These are phyloP conservation scores for Pheosia gnoma DNA, from an alignment of 2,888 invertebrate genomes.

Conservation along the genomic window DNA sequence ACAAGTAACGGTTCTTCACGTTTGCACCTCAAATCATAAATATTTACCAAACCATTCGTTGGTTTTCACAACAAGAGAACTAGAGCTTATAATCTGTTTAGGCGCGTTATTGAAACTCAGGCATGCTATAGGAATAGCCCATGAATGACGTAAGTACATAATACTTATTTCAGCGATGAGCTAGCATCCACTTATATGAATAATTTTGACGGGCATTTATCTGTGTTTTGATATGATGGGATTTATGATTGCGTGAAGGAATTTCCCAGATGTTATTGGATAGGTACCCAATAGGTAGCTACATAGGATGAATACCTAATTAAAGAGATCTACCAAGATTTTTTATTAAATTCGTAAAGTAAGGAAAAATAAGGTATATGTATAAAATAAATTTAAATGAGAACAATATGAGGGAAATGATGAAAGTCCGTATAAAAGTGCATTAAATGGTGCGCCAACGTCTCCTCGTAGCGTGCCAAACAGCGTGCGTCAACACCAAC, in stretches of 20 bases:
- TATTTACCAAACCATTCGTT: slow-evolving; percentile 44
- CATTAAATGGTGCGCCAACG: slow-evolving; percentile 12
- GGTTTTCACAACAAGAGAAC: slow-evolving; percentile 43
- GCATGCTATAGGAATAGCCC: slow-evolving; percentile 41
- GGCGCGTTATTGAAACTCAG: slow-evolving; percentile 24
- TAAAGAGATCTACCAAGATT: no score
- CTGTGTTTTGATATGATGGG: slow-evolving; percentile 22
- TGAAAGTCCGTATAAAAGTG: slow-evolving; percentile 29
- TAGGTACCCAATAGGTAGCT: no score
- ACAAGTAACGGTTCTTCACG: slow-evolving; percentile 12
- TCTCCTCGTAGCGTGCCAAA: slow-evolving; percentile 41
- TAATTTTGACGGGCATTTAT: slow-evolving; percentile 47
- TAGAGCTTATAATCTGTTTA: slow-evolving; percentile 42
- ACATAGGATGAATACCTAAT: no score
- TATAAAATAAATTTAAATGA: neutral
- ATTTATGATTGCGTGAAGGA: slow-evolving; percentile 16
- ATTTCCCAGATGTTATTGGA: no score
- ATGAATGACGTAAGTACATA: slow-evolving; percentile 50
- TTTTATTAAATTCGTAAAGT: no score
- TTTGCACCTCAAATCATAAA: slow-evolving; percentile 40
- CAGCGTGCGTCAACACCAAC: slow-evolving; percentile 56
- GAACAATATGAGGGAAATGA: slow-evolving; percentile 42
- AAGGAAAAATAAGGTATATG: no score
- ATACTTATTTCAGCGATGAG: slow-evolving; percentile 47
- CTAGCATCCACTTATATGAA: slow-evolving; percentile 41